A percentile compares a stretch with the other conserved stretches of the same genome.
These are phyloP conservation scores for Dermatemys mawii DNA, from an alignment of 2,113 vertebrate species.

Conservation along the genomic window DNA sequence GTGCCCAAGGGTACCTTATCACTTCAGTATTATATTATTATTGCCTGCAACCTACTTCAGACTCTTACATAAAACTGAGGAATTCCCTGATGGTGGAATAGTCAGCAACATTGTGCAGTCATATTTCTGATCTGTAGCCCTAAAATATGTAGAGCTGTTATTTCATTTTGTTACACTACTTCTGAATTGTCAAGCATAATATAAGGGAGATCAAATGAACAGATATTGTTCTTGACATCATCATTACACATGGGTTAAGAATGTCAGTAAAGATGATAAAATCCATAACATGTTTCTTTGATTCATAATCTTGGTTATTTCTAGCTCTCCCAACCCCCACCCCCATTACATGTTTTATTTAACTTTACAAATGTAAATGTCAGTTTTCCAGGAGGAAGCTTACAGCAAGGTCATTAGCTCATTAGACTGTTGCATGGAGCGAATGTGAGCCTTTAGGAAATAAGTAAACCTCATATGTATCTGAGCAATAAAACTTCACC, in stretches of 20 bases:
- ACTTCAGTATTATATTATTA: slow-evolving; percentile 11
- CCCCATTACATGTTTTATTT: slow-evolving; percentile 69
- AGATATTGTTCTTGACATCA: slow-evolving; percentile 46
- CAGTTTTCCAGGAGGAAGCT: slow-evolving; percentile 63
- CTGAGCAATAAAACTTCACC: slow-evolving; percentile 55
- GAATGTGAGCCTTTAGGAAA: slow-evolving; percentile 66
- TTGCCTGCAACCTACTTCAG: slow-evolving; percentile 1
- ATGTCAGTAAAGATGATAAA: slow-evolving; percentile 62
- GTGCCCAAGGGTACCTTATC: neutral
- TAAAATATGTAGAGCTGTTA: slow-evolving; percentile 12
- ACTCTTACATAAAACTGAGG: neutral
- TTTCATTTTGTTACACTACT: slow-evolving; percentile 45
- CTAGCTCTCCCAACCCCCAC: neutral
- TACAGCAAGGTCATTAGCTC: slow-evolving; percentile 70
- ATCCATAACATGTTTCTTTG: slow-evolving; percentile 44
- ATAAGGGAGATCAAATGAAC: slow-evolving; percentile 48
- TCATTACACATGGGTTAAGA: slow-evolving; percentile 63
- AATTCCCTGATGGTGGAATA: slow-evolving; percentile 8
- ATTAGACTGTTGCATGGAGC: slow-evolving; percentile 51
- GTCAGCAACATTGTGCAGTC: neutral
- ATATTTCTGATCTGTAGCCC: slow-evolving; percentile 23
- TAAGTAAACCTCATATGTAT: slow-evolving; percentile 1
- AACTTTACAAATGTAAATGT: slow-evolving; percentile 70
- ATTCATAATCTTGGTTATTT: slow-evolving; percentile 43
- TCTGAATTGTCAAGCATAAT: slow-evolving; percentile 42